phyloP scores from a whole-genome alignment of 2,797 vertebrate genomes.

The Eupleurogrammus muticus region DNA sequence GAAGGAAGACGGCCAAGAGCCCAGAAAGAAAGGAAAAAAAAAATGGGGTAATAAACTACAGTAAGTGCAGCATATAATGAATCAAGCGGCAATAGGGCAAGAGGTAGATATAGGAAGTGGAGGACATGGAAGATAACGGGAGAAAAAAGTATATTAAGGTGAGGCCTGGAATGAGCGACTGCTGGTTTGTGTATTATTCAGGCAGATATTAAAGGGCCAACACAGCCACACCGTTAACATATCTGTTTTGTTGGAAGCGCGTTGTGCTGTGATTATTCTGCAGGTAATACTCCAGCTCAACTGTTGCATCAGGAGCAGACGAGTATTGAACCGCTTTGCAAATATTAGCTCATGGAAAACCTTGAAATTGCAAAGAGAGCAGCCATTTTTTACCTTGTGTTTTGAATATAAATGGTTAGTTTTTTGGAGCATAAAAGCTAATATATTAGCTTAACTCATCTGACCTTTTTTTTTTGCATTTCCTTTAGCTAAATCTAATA shows the following conservation, averaged over 20 bases:
- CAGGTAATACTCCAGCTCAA: not conserved
- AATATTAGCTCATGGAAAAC: not conserved
- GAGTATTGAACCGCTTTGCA: not conserved
- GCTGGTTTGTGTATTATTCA: constrained; percentile 71
- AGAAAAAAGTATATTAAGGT: constrained; percentile 39
- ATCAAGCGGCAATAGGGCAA: constrained; percentile 20
- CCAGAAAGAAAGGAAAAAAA: constrained; percentile 16
- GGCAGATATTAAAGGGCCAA: constrained; percentile 65
- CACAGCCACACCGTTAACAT: constrained; percentile 19
- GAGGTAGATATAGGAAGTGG: constrained; percentile 28
- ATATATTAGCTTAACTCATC: too few relatives aligned
- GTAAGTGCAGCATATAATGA: constrained; percentile 48
- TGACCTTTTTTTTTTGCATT: too few relatives aligned
- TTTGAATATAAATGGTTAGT: too few relatives aligned
- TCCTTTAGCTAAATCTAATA: too few relatives aligned
- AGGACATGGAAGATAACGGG: constrained; percentile 7
- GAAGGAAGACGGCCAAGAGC: constrained; percentile 2
- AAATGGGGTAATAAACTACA: constrained; percentile 34
- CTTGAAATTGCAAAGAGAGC: too few relatives aligned
- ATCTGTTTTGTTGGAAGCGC: not conserved
- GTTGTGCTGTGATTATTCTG: not conserved
- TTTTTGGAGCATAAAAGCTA: too few relatives aligned
- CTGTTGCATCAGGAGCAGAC: constrained; percentile 1
- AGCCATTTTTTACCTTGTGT: too few relatives aligned
- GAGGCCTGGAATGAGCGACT: constrained; percentile 35